A percentile compares a stretch with the other conserved stretches of the same genome.
Conservation (phyloP, 2,797 vertebrate genomes). For the Pygocentrus nattereri region DNA sequence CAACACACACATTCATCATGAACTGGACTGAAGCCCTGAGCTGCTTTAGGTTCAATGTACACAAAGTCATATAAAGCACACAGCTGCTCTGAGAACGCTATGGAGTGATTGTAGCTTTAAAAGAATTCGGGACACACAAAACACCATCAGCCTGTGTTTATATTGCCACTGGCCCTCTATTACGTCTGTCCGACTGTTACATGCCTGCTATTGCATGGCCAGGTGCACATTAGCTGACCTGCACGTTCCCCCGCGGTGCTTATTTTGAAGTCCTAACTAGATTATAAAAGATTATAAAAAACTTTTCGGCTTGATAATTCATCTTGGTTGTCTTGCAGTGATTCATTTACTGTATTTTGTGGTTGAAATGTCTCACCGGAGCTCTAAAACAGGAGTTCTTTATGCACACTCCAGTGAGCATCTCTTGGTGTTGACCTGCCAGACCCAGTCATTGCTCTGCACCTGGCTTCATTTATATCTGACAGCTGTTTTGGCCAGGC, state of each 20-base stretch:
- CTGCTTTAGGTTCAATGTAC: slow-evolving; percentile 3
- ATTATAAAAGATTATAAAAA: slow-evolving; percentile 7
- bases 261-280: not conserved
- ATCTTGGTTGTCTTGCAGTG: not conserved
- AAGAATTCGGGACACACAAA: not conserved
- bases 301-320: not conserved
- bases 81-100: slow-evolving; percentile 5
- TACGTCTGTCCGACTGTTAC: not conserved
- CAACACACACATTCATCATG: not conserved
- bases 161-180: not conserved
- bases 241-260: not conserved
- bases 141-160: not conserved
- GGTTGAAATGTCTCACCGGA: not conserved
- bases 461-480: slow-evolving; percentile 31
- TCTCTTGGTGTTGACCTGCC: slow-evolving; percentile 28
- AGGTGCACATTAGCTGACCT: not conserved
- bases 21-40: slow-evolving; percentile 5
- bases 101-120: slow-evolving; percentile 4
- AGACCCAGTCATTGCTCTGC: slow-evolving; percentile 10
- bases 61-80: not conserved
- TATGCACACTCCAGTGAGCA: not conserved
- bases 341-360: not conserved
- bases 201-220: slow-evolving; percentile 13
- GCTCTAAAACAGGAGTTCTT: slow-evolving; percentile 3
- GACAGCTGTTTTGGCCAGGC: slow-evolving; percentile 27